Evolutionary conservation across 2,888 invertebrate genomes (phyloP), one percentile per base, ranked within the genome.

Genomic region (Dorcus parallelipipedus): DNA sequence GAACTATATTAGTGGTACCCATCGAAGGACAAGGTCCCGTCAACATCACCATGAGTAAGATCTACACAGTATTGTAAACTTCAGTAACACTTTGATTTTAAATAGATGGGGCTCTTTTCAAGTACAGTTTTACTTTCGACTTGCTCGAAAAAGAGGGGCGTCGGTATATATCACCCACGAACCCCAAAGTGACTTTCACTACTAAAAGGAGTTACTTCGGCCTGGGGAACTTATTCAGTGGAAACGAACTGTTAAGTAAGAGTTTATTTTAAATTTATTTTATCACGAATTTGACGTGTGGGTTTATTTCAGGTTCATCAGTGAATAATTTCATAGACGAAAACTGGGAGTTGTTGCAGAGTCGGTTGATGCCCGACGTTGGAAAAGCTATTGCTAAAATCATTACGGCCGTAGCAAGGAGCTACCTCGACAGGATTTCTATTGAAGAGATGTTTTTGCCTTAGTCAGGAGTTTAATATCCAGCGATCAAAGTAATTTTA

Each of bases 311-410:
- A 54, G 54, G 54, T 3, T 10, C n/a, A 7, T 49, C 48, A 40
- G 54, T 54, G 9, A 54, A 54, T n/a, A 40, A 54, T 17, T 54
- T 54, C 49, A 23, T 54, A 17, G 49, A 54, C 23, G 54, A 54
- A 41, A 54, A 54, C 43, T 54, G 54, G 54, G 23, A 48, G 10
- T 48, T 49, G 9, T 48, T 49, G n/a, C 48, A 54, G 17, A 40
- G 49, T 8, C 48, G 42, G 42, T 38, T 54, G 7, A 48, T 48
- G 41, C 17, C 39, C 5, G 48, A 40, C 7, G 42, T 54, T 6
- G 47, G 40, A 1, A 48, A 33, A 14, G 54, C 48, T 3, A 54
- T 54, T 6, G 48, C 39, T 9, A 41, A 39, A 8, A 54, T 54
- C 10, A 54, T 54, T 14, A 48, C 54, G 6, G 40, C 47, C 6